Conservation (phyloP, 2,888 invertebrate species). For the Euclidia mi region DNA sequence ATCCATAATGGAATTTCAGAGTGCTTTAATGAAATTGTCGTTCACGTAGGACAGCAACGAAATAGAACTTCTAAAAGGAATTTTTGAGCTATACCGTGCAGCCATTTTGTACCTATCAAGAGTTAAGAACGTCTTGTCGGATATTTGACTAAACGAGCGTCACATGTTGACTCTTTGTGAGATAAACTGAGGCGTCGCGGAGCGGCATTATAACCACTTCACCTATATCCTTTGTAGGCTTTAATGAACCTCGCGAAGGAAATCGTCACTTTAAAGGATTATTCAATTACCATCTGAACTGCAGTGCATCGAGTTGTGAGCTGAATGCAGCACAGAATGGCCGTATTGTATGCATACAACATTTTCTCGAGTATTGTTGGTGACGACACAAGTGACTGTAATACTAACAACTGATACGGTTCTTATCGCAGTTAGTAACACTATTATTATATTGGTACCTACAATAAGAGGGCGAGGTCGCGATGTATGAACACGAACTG, state of each 20-base stretch:
- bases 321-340: too few species aligned
- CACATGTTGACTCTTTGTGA: background rate
- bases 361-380: constrained; percentile 10
- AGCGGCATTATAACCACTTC: background rate
- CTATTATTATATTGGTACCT: constrained; percentile 32
- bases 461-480: constrained; percentile 25
- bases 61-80: constrained; percentile 16
- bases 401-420: constrained; percentile 39
- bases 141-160: background rate
- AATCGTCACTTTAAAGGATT: background rate
- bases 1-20: constrained; percentile 31
- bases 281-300: background rate
- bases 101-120: too few species aligned
- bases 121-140: too few species aligned
- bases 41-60: background rate
- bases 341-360: background rate
- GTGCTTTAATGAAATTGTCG: constrained; percentile 20
- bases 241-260: background rate
- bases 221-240: constrained; percentile 4
- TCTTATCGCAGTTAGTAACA: constrained; percentile 39
- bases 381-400: constrained; percentile 30
- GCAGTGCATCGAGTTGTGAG: background rate
- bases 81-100: constrained; percentile 17
- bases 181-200: background rate
- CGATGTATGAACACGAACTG: constrained; percentile 14